Conservation (phyloP, 2,113 vertebrate genomes). For the Myotis brandtii region DNA sequence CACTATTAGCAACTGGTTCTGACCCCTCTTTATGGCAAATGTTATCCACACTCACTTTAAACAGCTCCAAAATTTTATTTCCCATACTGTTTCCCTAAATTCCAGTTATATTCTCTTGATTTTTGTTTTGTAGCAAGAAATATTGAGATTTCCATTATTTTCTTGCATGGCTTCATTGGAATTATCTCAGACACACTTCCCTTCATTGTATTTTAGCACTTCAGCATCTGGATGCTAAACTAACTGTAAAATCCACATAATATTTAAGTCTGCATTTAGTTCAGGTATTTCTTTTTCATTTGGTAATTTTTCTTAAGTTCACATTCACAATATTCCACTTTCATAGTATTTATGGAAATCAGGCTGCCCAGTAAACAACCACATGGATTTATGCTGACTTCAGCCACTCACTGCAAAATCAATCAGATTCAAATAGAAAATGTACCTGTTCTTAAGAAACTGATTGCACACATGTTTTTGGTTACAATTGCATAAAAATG, state of each 20-base stretch:
- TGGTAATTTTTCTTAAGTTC: slow-evolving; percentile 32
- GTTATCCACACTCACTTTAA: not conserved
- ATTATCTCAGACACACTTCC: slow-evolving; percentile 25
- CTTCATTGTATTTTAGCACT: slow-evolving; percentile 35
- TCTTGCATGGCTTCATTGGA: not conserved
- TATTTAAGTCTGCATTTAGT: slow-evolving; percentile 58
- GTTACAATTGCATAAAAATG: slow-evolving; percentile 75
- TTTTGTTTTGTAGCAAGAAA: not conserved
- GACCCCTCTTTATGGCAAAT: not conserved
- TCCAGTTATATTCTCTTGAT: not conserved
- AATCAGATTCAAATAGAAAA: slow-evolving; percentile 67
- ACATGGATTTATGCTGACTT: slow-evolving; percentile 51
- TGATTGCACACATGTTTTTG: slow-evolving; percentile 63
- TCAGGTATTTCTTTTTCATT: slow-evolving; percentile 43
- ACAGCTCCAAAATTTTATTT: not conserved
- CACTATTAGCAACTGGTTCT: not conserved
- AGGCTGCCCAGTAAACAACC: not conserved
- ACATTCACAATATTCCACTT: not conserved
- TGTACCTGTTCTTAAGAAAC: slow-evolving; percentile 64
- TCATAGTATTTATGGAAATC: slow-evolving; percentile 40
- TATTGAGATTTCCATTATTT: slow-evolving; percentile 34
- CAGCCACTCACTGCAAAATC: slow-evolving; percentile 70
- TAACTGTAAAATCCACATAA: slow-evolving; percentile 29
- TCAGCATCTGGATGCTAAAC: slow-evolving; percentile 25
- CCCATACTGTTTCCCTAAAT: not conserved